Percentiles rank a stretch among this genome's conserved stretches.
Conservation (phyloP, 2,888 invertebrate genomes). For the Tachystola acroxantha region DNA sequence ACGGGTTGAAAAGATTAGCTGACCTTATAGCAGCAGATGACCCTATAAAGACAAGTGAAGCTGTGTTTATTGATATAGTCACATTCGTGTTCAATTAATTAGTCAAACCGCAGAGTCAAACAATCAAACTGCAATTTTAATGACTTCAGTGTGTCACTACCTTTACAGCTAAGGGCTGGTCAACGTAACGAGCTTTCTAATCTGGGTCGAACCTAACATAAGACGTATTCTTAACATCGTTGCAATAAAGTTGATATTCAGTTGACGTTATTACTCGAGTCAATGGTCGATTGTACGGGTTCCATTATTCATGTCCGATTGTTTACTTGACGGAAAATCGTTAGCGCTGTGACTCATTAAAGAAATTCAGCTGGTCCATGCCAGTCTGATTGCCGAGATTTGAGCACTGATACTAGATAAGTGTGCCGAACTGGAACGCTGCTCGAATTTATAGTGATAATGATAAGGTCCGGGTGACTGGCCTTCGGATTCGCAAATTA, state of each 20-base stretch:
- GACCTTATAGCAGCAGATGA: no score
- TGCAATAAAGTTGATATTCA: no score
- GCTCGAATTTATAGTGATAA: conserved; percentile 1
- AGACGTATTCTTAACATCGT: no score
- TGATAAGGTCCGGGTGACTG: conserved; percentile 1
- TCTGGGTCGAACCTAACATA: conserved; percentile 44
- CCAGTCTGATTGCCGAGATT: conserved; percentile 3
- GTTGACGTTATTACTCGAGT: no score
- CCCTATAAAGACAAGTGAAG: no score
- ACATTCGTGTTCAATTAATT: no score
- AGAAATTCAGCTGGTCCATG: conserved; percentile 44
- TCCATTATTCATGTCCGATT: conserved; percentile 69
- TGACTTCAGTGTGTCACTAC: conserved; percentile 9
- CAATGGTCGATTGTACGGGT: conserved; percentile 26
- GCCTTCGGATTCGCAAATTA: no score
- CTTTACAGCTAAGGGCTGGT: conserved; percentile 16
- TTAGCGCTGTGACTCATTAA: conserved; percentile 69
- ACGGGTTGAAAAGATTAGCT: no score
- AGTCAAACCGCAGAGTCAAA: background rate
- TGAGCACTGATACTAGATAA: conserved; percentile 2
- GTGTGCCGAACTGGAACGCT: background rate
- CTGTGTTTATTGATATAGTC: no score
- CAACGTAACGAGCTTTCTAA: conserved; percentile 23
- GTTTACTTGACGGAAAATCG: conserved; percentile 67
- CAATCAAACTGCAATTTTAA: no score